Conservation (phyloP, 2,888 invertebrate species). For the Oegoconia quadripuncta region DNA sequence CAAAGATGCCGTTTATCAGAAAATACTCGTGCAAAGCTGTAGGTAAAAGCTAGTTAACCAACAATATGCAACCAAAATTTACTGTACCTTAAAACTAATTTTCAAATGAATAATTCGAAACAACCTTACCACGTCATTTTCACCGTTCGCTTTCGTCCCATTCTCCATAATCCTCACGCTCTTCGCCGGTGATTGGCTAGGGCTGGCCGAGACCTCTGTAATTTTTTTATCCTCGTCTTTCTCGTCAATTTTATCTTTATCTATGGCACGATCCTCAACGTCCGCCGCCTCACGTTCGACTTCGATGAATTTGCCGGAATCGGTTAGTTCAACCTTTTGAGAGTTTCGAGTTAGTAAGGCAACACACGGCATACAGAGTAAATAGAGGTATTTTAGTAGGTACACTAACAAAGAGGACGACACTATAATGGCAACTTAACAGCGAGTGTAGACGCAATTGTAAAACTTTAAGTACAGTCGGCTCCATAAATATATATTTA, state of each 20-base stretch:
- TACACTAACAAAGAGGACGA: too few species aligned
- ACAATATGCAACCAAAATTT: too few species aligned
- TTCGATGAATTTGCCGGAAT: constrained; percentile 75
- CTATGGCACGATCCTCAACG: constrained; percentile 19
- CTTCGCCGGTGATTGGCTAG: constrained; percentile 63
- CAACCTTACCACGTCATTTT: constrained; percentile 51
- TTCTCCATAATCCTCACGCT: constrained; percentile 70
- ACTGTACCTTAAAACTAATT: too few species aligned
- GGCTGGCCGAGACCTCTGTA: constrained; percentile 40
- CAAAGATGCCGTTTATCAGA: too few species aligned
- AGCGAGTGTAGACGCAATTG: too few species aligned
- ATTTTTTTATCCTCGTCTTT: constrained; percentile 26
- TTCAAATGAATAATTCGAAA: too few species aligned
- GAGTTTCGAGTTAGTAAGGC: constrained; percentile 57
- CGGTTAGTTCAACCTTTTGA: constrained; percentile 74
- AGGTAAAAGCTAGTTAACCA: too few species aligned
- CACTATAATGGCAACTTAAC: too few species aligned
- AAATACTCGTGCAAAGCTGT: too few species aligned
- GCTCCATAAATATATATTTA: too few species aligned
- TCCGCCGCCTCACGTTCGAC: constrained; percentile 56
- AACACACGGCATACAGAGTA: constrained; percentile 44
- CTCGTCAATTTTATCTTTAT: constrained; percentile 12
- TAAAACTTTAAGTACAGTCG: too few species aligned
- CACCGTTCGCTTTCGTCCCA: constrained; percentile 53
- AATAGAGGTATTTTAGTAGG: too few species aligned